These are phyloP conservation scores for Oreochromis tanganicae DNA, from an alignment of 2,113 vertebrate genomes.

Conservation along the genomic window DNA sequence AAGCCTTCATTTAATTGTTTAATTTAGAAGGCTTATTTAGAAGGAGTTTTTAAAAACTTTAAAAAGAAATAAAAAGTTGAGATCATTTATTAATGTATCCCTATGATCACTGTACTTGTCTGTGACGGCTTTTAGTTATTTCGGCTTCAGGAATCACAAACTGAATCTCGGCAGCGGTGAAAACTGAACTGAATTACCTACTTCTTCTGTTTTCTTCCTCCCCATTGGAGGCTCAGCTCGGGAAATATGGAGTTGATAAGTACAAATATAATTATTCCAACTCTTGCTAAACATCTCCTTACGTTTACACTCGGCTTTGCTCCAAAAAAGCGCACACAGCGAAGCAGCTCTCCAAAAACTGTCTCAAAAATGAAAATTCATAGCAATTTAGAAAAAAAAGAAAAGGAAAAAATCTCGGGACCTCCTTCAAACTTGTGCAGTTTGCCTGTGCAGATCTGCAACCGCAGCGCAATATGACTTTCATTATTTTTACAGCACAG, in stretches of 20 bases:
- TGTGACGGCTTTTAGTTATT: not conserved
- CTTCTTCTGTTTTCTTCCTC: not conserved
- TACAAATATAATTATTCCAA: not conserved
- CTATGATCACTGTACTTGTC: not conserved
- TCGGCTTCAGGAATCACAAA: not conserved
- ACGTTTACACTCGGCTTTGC: not conserved
- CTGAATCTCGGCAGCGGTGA: not conserved
- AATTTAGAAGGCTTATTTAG: not conserved
- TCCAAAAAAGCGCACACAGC: not conserved
- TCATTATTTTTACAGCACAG: constrained; percentile 71
- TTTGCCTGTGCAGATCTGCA: constrained; percentile 31
- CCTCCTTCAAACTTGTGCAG: constrained; percentile 31
- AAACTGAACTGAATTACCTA: not conserved
- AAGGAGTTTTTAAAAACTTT: not conserved
- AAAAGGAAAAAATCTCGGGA: constrained; percentile 39
- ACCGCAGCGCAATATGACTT: constrained; percentile 71
- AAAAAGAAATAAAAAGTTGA: not conserved
- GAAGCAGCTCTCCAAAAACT: not conserved
- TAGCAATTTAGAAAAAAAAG: constrained; percentile 32
- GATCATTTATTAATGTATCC: not conserved
- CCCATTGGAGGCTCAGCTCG: not conserved
- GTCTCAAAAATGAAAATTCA: not conserved
- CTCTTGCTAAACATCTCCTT: not conserved
- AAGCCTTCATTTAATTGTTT: not conserved
- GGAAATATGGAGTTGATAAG: not conserved